Base-by-base conservation (phyloP, 2,113 vertebrate species). In the Corydoras sp. region DNA sequence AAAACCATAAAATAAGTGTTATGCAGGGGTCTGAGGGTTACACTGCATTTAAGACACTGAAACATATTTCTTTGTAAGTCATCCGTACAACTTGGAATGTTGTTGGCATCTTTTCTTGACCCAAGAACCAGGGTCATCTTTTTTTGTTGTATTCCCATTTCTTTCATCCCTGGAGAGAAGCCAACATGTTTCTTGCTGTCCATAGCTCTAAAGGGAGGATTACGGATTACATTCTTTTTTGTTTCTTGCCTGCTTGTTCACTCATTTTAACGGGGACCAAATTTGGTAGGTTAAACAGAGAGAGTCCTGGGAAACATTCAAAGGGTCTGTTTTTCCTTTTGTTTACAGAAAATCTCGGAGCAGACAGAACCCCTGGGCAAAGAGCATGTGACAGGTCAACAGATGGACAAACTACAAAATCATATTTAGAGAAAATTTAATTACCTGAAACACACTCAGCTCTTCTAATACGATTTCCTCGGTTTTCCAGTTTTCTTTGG, bases 401-500 rank as follows among this genome's bases (percentile, higher is more conserved):
- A 78, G 73, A 83, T 24, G 62, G 68, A 62, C 30, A 56, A 73
- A 10, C 10, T 49, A 11, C 5, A 9, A 10, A 8, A 10, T 58
- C 10, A 50, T 12, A 59, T 5, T 29, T 18, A 35, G 18, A 48
- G 3, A 3, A 71, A 65, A 49, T 29, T 15, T 0, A 62, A 75
- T 81, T 84, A 94, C 93, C 91, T 92, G 88, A 14, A 92, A 88
- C 63, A 94, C 72, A 0, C 59, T 77, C 65, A 94, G 82, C 80
- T 92, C 91, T 84, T 94, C 93, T 66, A 94, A 81, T 9, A 89
- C 74, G 70, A 93, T 76, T 80, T 90, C 90, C 78, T 94, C 91
- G 0, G 69, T 79, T 61, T 82, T 74, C 9, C 7, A 77, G 80
- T 83, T 85, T 76, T 58, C 69, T 65, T 83, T 87, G 0, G 77